Evolutionary conservation across 2,888 invertebrate genomes (phyloP).

Genomic region (Agriotes lineatus): DNA sequence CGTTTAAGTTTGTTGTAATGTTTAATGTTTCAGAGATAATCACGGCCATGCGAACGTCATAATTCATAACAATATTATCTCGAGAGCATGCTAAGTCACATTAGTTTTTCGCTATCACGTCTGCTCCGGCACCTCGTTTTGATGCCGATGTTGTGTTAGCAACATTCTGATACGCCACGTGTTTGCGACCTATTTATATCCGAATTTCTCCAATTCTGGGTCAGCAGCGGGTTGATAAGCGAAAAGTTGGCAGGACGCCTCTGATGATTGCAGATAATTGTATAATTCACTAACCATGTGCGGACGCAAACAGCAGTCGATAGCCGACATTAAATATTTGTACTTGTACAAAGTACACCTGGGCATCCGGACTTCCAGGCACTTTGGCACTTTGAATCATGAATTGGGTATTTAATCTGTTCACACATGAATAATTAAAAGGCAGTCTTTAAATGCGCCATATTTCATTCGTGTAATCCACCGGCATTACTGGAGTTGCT

Average conservation of each 20-base stretch:
- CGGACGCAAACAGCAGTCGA: constrained; percentile 14
- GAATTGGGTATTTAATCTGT: not conserved
- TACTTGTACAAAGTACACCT: constrained; percentile 3
- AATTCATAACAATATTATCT: constrained; percentile 8
- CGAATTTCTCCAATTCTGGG: not conserved
- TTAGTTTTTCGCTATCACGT: not conserved
- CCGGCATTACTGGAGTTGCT: too few relatives aligned
- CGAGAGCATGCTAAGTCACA: not conserved
- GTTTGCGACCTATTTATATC: not conserved
- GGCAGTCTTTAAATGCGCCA: too few relatives aligned
- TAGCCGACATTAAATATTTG: constrained; percentile 24
- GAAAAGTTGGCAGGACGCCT: constrained; percentile 1
- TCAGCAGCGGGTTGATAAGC: not conserved
- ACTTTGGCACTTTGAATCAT: not conserved
- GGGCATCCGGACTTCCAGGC: not conserved
- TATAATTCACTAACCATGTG: constrained; percentile 25
- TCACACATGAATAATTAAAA: too few relatives aligned
- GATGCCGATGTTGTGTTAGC: constrained; percentile 24
- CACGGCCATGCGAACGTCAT: constrained; percentile 2
- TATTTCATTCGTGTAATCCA: too few relatives aligned
- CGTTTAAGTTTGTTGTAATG: too few relatives aligned
- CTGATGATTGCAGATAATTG: constrained; percentile 13
- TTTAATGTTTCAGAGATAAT: not conserved
- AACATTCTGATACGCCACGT: not conserved
- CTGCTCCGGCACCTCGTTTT: too few relatives aligned